Conservation (phyloP, 2,888 invertebrate genomes). For the Miltochrista miniata region DNA sequence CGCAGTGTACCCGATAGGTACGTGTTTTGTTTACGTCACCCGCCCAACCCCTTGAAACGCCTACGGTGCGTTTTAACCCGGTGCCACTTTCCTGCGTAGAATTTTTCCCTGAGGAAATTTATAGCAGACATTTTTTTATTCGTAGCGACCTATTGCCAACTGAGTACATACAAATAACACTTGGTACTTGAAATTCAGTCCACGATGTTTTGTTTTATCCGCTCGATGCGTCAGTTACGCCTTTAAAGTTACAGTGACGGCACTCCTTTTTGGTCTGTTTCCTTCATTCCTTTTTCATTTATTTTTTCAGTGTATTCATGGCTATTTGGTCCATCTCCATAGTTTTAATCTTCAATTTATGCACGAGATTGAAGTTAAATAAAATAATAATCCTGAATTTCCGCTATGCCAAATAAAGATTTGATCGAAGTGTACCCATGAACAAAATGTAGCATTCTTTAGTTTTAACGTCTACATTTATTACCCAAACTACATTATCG, state of each 20-base stretch:
- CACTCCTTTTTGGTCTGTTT: constrained; percentile 12
- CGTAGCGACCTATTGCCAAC: constrained; percentile 25
- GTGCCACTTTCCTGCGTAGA: constrained; percentile 28
- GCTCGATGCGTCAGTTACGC: constrained; percentile 15
- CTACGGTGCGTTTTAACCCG: constrained; percentile 21
- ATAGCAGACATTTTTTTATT: constrained; percentile 35
- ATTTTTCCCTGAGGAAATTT: constrained; percentile 34
- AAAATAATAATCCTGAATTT: too few relatives aligned
- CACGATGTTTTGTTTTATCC: constrained; percentile 36
- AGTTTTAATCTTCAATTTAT: too few relatives aligned
- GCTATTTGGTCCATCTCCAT: too few relatives aligned
- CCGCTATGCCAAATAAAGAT: too few relatives aligned
- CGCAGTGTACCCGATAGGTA: constrained; percentile 4
- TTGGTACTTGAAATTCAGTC: constrained; percentile 30
- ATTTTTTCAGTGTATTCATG: too few relatives aligned
- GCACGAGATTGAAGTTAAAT: too few relatives aligned
- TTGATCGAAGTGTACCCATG: too few relatives aligned
- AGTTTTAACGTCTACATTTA: too few relatives aligned
- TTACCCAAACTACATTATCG: not conserved
- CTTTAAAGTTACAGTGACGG: constrained; percentile 16
- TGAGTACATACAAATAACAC: constrained; percentile 20
- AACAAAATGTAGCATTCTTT: too few relatives aligned
- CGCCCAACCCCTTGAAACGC: constrained; percentile 15
- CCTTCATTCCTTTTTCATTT: not conserved
- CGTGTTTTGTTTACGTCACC: constrained; percentile 28